Conservation (phyloP, 2,113 vertebrate genomes). For the Lanius ludovicianus region DNA sequence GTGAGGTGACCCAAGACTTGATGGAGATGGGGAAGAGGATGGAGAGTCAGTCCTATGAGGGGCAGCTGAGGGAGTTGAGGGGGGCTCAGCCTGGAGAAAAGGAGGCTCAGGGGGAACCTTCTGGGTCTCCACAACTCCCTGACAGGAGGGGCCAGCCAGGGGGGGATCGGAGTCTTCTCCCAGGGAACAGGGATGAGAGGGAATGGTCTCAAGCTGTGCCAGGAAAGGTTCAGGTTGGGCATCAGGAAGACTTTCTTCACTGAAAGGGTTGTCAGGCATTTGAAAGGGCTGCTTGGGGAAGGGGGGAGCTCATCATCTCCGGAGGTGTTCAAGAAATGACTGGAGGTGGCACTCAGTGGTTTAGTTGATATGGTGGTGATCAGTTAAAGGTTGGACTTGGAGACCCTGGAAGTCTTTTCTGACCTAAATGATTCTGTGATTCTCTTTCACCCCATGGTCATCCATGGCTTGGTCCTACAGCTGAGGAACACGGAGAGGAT, state of each 20-base stretch:
- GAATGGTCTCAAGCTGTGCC: accelerated
- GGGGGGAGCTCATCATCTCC: neutral
- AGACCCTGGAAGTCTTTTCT: neutral
- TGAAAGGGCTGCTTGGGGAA: neutral
- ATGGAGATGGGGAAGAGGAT: neutral
- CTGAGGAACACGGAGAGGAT: neutral
- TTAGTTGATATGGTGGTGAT: neutral
- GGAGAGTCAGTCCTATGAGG: neutral
- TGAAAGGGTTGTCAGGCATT: neutral
- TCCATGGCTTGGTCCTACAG: neutral
- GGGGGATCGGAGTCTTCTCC: accelerated
- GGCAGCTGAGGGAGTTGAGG: neutral
- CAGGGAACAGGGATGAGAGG: neutral
- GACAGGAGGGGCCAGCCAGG: accelerated
- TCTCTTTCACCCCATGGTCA: neutral
- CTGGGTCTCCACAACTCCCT: neutral
- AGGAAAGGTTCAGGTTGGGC: accelerated
- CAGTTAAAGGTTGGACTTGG: neutral
- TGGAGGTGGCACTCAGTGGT: neutral
- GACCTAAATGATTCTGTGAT: neutral
- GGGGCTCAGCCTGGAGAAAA: neutral
- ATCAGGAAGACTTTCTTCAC: neutral
- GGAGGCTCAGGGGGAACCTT: neutral
- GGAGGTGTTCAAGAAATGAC: neutral
- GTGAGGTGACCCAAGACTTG: accelerated